Evolutionary conservation across 2,888 invertebrate species (phyloP).

Genomic region (Torymus tubicola): DNA sequence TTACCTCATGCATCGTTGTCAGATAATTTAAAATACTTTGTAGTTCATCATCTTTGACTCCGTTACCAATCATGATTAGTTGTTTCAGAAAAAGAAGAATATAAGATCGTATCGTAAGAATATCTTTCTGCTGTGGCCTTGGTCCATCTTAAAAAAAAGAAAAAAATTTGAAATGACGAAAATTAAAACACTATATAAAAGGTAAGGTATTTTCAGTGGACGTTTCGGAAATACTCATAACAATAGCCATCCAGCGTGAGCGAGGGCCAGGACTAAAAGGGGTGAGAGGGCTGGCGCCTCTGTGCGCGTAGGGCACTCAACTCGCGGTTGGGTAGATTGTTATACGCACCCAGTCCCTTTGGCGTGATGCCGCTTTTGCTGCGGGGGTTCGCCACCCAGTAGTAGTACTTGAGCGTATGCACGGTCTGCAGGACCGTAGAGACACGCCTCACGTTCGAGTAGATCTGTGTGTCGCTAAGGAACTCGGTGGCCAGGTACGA

Average conservation of each 20-base stretch:
- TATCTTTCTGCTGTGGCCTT: slow-evolving; percentile 95
- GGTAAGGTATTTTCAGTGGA: too few species aligned
- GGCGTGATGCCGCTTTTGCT: slow-evolving; percentile 96
- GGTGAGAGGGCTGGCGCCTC: too few species aligned
- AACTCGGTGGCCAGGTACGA: slow-evolving; percentile 99
- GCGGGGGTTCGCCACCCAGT: slow-evolving; percentile 98
- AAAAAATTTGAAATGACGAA: too few species aligned
- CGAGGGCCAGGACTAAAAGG: too few species aligned
- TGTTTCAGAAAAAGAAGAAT: slow-evolving; percentile 97
- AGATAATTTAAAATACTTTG: slow-evolving; percentile 99
- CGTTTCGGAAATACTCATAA: too few species aligned
- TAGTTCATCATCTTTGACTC: slow-evolving; percentile 98
- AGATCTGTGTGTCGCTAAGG: slow-evolving; percentile 97
- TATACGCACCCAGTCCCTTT: slow-evolving; percentile 91
- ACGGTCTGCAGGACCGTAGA: slow-evolving; percentile 98
- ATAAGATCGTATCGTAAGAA: slow-evolving; percentile 94
- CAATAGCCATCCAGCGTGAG: too few species aligned
- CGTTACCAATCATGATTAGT: slow-evolving; percentile 96
- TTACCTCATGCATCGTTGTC: slow-evolving; percentile 97
- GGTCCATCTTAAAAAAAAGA: slow-evolving; percentile 87
- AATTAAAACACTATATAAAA: too few species aligned
- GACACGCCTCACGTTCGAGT: slow-evolving; percentile 96
- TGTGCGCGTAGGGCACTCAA: too few species aligned
- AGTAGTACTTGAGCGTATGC: slow-evolving; percentile 99
- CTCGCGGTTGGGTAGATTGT: neutral